Percentiles rank a stretch among this genome's conserved stretches.
These are phyloP conservation scores for Idris sp. DNA, from an alignment of 1,140 invertebrate genomes.

Conservation along the genomic window DNA sequence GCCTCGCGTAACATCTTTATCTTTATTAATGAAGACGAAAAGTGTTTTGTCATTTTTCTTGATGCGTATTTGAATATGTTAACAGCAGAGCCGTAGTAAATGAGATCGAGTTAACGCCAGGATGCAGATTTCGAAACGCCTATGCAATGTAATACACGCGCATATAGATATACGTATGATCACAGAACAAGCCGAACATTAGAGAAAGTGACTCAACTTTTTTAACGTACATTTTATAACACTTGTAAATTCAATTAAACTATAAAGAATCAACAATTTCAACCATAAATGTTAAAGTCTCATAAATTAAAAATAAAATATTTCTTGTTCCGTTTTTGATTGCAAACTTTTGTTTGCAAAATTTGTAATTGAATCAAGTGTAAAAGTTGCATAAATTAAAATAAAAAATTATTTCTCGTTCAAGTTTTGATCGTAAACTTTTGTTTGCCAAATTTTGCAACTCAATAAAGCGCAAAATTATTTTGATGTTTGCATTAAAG, in stretches of 20 bases:
- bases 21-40: conserved; percentile 47
- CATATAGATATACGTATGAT: conserved; percentile 47
- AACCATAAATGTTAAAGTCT: too few species aligned
- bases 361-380: not conserved
- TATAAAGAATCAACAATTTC: too few species aligned
- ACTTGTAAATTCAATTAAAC: conserved; percentile 50
- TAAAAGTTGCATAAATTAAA: too few species aligned
- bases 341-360: too few species aligned
- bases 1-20: conserved; percentile 56
- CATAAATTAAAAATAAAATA: too few species aligned
- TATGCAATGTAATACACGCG: conserved; percentile 60
- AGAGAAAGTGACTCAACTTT: conserved; percentile 57
- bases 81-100: conserved; percentile 59
- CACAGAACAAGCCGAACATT: conserved; percentile 49
- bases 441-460: not conserved
- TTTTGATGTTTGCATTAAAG: conserved; percentile 12
- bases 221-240: conserved; percentile 51
- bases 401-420: conserved; percentile 10
- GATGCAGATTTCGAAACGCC: conserved; percentile 62
- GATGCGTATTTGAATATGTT: conserved; percentile 57
- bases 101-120: conserved; percentile 58
- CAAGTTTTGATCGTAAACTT: too few species aligned
- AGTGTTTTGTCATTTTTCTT: conserved; percentile 56
- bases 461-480: conserved; percentile 8
- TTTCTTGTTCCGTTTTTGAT: conserved; percentile 36